Percentiles rank a stretch among this genome's conserved stretches.
These are phyloP conservation scores for Patella vulgata DNA, from an alignment of 1,140 invertebrate genomes.

Conservation along the genomic window DNA sequence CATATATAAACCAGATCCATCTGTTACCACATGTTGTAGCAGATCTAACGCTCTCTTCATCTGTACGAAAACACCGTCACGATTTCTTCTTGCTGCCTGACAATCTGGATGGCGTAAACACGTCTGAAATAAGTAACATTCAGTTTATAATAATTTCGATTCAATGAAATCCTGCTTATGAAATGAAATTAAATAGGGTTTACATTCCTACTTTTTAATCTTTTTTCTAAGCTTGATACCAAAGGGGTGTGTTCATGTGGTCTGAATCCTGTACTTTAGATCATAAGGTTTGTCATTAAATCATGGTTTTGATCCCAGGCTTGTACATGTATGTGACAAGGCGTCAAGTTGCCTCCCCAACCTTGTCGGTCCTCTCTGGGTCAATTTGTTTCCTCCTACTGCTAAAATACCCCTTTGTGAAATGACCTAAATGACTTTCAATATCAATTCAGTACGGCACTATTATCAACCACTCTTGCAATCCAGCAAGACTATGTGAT, in stretches of 20 bases:
- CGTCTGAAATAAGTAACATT: slow-evolving; percentile 65
- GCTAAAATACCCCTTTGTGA: too few species aligned
- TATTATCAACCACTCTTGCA: too few species aligned
- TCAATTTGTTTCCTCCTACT: too few species aligned
- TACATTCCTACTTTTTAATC: not conserved
- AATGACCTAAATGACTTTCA: too few species aligned
- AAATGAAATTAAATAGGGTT: not conserved
- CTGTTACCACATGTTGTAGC: slow-evolving; percentile 90
- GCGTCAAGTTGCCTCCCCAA: too few species aligned
- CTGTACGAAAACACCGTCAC: slow-evolving; percentile 85
- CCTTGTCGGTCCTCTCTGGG: too few species aligned
- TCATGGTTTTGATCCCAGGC: too few species aligned
- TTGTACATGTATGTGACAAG: too few species aligned
- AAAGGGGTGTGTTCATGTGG: not conserved
- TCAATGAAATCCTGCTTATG: not conserved
- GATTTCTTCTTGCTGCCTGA: slow-evolving; percentile 89
- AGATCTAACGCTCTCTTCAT: slow-evolving; percentile 97
- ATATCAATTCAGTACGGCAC: too few species aligned
- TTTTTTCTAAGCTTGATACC: not conserved
- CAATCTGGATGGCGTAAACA: slow-evolving; percentile 95
- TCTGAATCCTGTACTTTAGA: too few species aligned
- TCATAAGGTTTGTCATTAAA: too few species aligned
- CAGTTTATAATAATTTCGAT: not conserved
- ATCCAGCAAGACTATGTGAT: too few species aligned
- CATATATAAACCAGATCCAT: slow-evolving; percentile 72